These are phyloP conservation scores for Furnarius figulus DNA, from an alignment of 2,113 vertebrate genomes.

Conservation along the genomic window DNA sequence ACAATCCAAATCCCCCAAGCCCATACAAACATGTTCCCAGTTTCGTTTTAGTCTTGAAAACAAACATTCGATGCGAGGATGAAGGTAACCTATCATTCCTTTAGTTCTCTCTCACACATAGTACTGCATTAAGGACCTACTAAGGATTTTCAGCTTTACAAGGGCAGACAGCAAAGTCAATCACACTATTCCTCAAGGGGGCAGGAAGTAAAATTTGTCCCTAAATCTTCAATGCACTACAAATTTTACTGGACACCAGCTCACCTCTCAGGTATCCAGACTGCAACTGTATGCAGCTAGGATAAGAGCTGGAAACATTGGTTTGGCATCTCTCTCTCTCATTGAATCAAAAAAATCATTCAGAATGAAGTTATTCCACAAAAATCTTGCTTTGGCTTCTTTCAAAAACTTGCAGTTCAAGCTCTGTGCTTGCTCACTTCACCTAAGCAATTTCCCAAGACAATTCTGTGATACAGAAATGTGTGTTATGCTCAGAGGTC, in stretches of 20 bases:
- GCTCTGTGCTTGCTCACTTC: not conserved
- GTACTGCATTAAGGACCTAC: not conserved
- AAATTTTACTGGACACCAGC: not conserved
- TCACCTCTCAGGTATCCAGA: not conserved
- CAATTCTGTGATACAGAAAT: not conserved
- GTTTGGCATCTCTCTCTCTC: not conserved
- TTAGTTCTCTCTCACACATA: not conserved
- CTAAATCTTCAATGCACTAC: not conserved
- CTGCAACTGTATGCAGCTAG: not conserved
- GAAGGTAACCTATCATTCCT: not conserved
- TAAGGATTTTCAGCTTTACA: not conserved
- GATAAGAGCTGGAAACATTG: fast-evolving
- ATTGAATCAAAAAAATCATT: not conserved
- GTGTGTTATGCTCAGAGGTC: not conserved
- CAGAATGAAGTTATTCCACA: not conserved
- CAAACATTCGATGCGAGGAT: not conserved
- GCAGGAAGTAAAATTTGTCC: not conserved
- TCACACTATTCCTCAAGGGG: not conserved
- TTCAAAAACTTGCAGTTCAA: not conserved
- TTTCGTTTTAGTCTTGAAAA: not conserved
- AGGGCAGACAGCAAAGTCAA: not conserved
- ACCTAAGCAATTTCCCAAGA: not conserved
- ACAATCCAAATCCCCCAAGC: not conserved
- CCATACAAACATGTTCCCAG: not conserved
- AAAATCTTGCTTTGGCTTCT: not conserved